Evolutionary conservation across 2,797 vertebrate genomes (phyloP).

Genomic region (Danio choprae): DNA sequence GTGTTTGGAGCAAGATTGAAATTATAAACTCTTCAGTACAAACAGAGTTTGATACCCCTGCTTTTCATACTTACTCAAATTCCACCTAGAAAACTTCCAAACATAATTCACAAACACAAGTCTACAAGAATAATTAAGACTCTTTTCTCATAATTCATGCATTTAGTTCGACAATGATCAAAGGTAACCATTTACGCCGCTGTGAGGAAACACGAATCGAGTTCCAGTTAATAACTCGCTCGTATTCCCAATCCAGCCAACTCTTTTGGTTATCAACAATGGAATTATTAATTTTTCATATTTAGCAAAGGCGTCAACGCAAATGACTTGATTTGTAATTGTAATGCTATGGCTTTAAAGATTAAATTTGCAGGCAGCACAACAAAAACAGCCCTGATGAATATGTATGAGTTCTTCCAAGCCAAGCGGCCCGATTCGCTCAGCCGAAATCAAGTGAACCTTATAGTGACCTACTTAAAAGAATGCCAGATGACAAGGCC

Average conservation of each 20-base stretch:
- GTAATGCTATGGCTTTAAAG: slow-evolving; percentile 56
- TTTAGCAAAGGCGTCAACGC: slow-evolving; percentile 17
- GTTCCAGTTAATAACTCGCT: slow-evolving; percentile 67
- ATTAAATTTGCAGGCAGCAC: slow-evolving; percentile 51
- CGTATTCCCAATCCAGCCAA: slow-evolving; percentile 68
- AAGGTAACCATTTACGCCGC: slow-evolving; percentile 68
- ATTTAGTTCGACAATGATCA: slow-evolving; percentile 68
- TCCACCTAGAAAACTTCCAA: background rate
- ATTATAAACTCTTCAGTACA: background rate
- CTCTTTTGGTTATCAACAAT: slow-evolving; percentile 69
- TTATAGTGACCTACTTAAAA: slow-evolving; percentile 79
- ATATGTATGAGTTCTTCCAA: slow-evolving; percentile 76
- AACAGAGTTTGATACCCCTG: background rate
- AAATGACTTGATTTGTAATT: slow-evolving; percentile 30
- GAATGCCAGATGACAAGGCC: slow-evolving; percentile 70
- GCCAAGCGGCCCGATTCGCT: slow-evolving; percentile 69
- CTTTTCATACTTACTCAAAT: background rate
- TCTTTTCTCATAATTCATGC: slow-evolving; percentile 63
- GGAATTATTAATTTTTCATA: slow-evolving; percentile 43
- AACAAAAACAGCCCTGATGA: slow-evolving; percentile 66
- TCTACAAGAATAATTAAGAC: slow-evolving; percentile 64
- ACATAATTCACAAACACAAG: background rate
- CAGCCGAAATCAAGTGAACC: slow-evolving; percentile 77
- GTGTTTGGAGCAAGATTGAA: too few relatives aligned
- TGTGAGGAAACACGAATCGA: slow-evolving; percentile 59